Evolutionary conservation across 2,113 vertebrate species (phyloP), one percentile per base, ranked within the genome.

Genomic region (Phocoena phocoena): DNA sequence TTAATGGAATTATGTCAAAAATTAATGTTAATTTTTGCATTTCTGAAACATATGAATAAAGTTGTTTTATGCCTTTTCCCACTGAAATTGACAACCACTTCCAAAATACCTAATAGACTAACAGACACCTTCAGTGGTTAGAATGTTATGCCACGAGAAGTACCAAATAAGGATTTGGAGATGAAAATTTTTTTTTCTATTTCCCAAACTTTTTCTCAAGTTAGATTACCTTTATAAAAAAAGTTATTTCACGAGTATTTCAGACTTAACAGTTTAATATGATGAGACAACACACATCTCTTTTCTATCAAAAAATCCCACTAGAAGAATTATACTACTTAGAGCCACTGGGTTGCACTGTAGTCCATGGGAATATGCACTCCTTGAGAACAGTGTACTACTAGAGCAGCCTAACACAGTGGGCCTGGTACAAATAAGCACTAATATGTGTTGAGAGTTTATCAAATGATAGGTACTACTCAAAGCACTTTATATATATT

Each of bases 341-440:
- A 73, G 44, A 90, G 87, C 63, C 95, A 91, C 88, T 96, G 74
- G 82, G 47, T 60, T 91, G 88, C 74, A 94, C 58, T 94, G 82
- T 76, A 88, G 62, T 84, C 86, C 58, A 47, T 12, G 36, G 18
- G 44, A 85, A 73, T 55, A 55, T 1, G 31, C 18, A 73, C 18
- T 85, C 60, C 33, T 28, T 38, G 47, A 33, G 67, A 90, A 86
- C 2, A 55, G 58, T 28, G 6, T 41, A 68, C 7, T 3, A 12
- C 23, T 55, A 65, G 36, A 55, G 55, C 4, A 93, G n/a, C 20
- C 13, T 86, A 63, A 80, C 1, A 58, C 2, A 63, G 36, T 36
- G 53, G 28, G 50, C 25, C 20, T 88, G 28, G 68, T 68, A 41
- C 38, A 94, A 60, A 44, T 68, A 88, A 50, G 33, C 60, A 71